A percentile compares a stretch with the other conserved stretches of the same genome.
phyloP scores from a whole-genome alignment of 23 tunicate genomes.

The Ciona savignyi region DNA sequence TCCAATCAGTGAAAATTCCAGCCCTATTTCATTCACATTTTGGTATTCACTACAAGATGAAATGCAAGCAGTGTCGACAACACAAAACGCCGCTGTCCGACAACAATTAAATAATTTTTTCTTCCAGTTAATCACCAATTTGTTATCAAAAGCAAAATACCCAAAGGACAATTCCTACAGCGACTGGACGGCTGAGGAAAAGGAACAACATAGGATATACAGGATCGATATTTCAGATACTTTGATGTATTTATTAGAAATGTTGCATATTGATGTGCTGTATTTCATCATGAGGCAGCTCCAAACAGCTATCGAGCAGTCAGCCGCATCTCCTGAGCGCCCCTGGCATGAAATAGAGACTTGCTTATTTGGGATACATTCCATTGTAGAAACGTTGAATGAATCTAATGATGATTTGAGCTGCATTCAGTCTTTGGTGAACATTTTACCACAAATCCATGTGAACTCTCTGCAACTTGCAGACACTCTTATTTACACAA shows the following conservation, averaged over 20 bases:
- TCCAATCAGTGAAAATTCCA: constrained; percentile 80
- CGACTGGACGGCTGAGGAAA: constrained; percentile 84
- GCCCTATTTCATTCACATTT: constrained; percentile 92
- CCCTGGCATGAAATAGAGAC: constrained; percentile 82
- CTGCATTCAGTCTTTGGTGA: constrained; percentile 27
- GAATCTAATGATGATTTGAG: constrained; percentile 51
- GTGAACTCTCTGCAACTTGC: constrained; percentile 57
- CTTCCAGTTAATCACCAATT: constrained; percentile 38
- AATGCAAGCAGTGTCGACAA: constrained; percentile 17
- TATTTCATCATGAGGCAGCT: constrained; percentile 43
- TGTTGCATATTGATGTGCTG: constrained; percentile 58
- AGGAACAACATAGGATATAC: constrained; percentile 83
- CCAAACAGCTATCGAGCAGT: constrained; percentile 10
- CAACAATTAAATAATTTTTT: constrained; percentile 41
- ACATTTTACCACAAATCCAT: constrained; percentile 43
- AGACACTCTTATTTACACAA: constrained; percentile 75
- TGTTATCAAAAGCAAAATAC: constrained; percentile 61
- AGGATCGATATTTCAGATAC: constrained; percentile 95
- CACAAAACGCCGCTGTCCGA: neutral
- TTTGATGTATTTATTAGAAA: constrained; percentile 73
- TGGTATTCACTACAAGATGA: constrained; percentile 98
- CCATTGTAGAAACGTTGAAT: constrained; percentile 51
- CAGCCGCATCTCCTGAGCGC: constrained; percentile 7
- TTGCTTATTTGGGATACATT: constrained; percentile 78
- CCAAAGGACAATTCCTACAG: constrained; percentile 55